A percentile compares a stretch with the other conserved stretches of the same genome.
These are phyloP conservation scores for Taphrorychus bicolor DNA, from an alignment of 2,888 invertebrate species.

Conservation along the genomic window DNA sequence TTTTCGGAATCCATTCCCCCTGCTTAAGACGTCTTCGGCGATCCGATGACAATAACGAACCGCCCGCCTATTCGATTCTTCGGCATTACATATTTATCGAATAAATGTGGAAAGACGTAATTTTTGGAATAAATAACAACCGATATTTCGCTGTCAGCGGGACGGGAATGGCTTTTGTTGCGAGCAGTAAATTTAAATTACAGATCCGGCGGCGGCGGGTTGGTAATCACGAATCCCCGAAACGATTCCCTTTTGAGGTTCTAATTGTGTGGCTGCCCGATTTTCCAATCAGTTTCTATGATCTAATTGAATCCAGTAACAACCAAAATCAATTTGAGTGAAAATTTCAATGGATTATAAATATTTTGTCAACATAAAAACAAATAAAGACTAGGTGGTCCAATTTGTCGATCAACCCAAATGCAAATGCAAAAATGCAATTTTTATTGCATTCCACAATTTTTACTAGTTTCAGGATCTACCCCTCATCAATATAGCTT, in stretches of 20 bases:
- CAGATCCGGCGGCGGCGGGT: constrained; percentile 19
- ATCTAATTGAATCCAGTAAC: too few relatives aligned
- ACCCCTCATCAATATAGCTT: too few relatives aligned
- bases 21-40: neutral
- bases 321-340: too few relatives aligned
- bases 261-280: constrained; percentile 2
- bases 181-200: constrained; percentile 29
- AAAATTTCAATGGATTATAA: too few relatives aligned
- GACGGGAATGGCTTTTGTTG: constrained; percentile 27
- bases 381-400: too few relatives aligned
- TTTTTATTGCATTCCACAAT: too few relatives aligned
- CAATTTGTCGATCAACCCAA: too few relatives aligned
- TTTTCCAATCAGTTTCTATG: too few relatives aligned
- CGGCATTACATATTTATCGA: constrained; percentile 3
- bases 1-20: neutral
- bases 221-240: constrained; percentile 14
- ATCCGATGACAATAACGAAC: neutral
- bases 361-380: too few relatives aligned
- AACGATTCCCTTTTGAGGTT: constrained; percentile 9
- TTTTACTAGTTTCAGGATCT: too few relatives aligned
- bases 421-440: too few relatives aligned
- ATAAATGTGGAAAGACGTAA: constrained; percentile 10
- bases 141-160: constrained; percentile 22
- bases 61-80: neutral
- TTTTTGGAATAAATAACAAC: constrained; percentile 24